phyloP scores from a whole-genome alignment of 2,888 invertebrate genomes.

The Orthonychiurus folsomi region DNA sequence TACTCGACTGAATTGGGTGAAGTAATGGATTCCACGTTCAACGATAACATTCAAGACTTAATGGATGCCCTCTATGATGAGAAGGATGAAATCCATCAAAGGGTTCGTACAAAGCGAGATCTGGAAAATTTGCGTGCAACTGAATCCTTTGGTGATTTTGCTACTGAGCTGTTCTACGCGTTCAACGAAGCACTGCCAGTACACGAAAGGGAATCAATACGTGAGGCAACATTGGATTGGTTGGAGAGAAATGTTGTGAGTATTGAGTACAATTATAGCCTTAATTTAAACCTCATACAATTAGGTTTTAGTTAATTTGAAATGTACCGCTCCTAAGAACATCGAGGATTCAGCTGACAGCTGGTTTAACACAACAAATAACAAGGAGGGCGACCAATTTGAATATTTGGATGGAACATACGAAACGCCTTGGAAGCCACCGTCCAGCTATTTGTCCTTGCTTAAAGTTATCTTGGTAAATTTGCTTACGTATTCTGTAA shows the following conservation, averaged over 20 bases:
- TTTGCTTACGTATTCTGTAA: neutral
- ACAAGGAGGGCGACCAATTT: slow-evolving; percentile 55
- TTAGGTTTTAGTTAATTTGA: too few species aligned
- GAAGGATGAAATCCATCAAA: neutral
- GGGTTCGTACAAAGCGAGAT: neutral
- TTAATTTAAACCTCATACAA: neutral
- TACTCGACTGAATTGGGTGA: neutral
- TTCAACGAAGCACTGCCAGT: slow-evolving; percentile 12
- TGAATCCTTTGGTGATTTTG: slow-evolving; percentile 22
- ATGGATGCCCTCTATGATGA: neutral
- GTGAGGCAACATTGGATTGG: slow-evolving; percentile 36
- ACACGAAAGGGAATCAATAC: slow-evolving; percentile 11
- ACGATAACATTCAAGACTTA: neutral
- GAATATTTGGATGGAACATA: slow-evolving; percentile 58
- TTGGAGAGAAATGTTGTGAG: slow-evolving; percentile 33
- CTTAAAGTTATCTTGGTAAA: slow-evolving; percentile 28
- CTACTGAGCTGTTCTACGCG: slow-evolving; percentile 19
- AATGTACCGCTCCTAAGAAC: slow-evolving; percentile 1
- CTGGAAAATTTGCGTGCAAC: neutral
- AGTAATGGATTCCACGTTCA: neutral
- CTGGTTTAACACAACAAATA: slow-evolving; percentile 59
- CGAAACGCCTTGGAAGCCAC: slow-evolving; percentile 65
- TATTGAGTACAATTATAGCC: neutral
- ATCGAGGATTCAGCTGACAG: slow-evolving; percentile 54
- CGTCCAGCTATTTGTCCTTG: slow-evolving; percentile 25